These are phyloP conservation scores for Trachymyrmex cornetzi DNA, from an alignment of 1,140 invertebrate genomes.

Conservation along the genomic window DNA sequence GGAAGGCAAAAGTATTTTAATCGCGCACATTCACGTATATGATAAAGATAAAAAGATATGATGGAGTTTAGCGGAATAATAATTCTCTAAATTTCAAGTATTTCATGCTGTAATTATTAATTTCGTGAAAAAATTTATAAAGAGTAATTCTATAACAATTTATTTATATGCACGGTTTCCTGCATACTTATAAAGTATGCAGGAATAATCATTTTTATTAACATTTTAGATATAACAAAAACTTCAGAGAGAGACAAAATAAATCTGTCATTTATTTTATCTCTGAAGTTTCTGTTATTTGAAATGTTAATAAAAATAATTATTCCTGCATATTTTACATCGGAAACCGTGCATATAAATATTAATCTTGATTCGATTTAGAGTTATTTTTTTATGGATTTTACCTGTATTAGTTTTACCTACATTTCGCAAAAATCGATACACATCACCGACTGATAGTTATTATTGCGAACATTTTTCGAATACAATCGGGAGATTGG, in stretches of 20 bases:
- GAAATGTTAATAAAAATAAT: no score
- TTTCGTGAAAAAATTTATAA: no score
- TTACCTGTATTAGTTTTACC: background rate
- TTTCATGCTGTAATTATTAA: background rate
- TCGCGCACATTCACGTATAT: background rate
- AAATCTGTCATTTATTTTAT: background rate
- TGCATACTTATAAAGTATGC: no score
- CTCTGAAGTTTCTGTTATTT: no score
- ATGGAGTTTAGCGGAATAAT: background rate
- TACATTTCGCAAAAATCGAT: background rate
- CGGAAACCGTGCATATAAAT: no score
- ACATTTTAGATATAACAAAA: background rate
- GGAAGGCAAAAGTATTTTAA: background rate
- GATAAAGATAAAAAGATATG: background rate
- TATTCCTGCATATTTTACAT: no score
- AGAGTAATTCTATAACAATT: background rate
- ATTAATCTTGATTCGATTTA: background rate
- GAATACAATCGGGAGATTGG: background rate
- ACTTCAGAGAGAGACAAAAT: constrained; percentile 8
- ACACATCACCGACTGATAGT: background rate
- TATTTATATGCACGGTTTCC: background rate
- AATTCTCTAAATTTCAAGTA: background rate
- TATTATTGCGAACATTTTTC: background rate
- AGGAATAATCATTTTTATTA: background rate
- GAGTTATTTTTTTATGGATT: background rate